Evolutionary conservation across 2,113 vertebrate species (phyloP), one percentile per base, ranked within the genome.

Genomic region (Agapornis roseicollis): DNA sequence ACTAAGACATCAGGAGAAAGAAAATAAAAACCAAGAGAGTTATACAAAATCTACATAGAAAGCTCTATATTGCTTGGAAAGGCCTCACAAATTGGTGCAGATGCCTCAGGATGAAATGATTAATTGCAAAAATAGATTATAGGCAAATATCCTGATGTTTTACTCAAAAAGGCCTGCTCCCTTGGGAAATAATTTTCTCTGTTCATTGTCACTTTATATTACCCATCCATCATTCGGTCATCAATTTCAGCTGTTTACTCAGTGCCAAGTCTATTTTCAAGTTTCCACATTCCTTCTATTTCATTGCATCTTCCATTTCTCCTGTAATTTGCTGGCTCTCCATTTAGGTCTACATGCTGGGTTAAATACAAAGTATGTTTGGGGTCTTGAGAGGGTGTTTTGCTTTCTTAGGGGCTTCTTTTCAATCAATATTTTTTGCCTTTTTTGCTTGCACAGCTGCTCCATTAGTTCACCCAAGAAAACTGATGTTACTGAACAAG

Each of bases 241-340:
- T 61, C 80, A 81, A 69, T 65, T 89, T 85, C 72, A 93, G 39
- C 65, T 81, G 11, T 71, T 84, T 84, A 55, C 49, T 79, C 4
- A 1, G 23, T 92, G 90, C 85, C 93, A 96, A 95, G 85, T 65
- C 88, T 94, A 25, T 94, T 96, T 96, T 61, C 89, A 94, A 91
- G 80, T 90, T 90, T 90, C 39, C 73, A 56, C 47, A 89, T 93
- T 96, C 80, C 85, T 93, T 81, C 52, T 88, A 42, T 74, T 82
- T 88, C 94, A 72, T 22, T 94, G 85, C 39, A 56, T 80, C 83
- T 93, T 88, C 73, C 24, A 24, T 78, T 81, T 79, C 53, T 90
- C n/a, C 52, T 44, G 29, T 23, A 92, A 71, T 11, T 4, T 60
- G 10, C 66, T 72, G 87, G 49, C 6, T 6, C 73, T 74, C n/a